Conservation (phyloP, 2,113 vertebrate species). For the Semicossyphus pulcher region DNA sequence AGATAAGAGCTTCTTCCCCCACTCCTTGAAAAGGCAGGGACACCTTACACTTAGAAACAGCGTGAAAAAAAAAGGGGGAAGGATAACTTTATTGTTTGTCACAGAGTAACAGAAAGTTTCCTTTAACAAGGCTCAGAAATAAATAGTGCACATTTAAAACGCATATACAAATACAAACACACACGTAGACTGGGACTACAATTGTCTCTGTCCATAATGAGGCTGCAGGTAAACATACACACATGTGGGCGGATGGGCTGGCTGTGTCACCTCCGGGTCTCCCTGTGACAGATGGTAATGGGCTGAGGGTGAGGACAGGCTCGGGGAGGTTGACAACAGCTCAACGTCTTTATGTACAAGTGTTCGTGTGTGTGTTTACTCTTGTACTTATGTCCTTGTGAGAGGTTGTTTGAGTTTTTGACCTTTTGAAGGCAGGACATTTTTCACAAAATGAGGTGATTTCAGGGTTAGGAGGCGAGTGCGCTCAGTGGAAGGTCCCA, state of each 20-base stretch:
- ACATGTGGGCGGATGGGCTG: conserved; percentile 29
- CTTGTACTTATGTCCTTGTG: conserved; percentile 42
- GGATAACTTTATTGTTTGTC: background rate
- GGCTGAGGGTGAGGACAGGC: conserved; percentile 64
- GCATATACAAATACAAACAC: background rate
- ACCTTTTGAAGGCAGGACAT: conserved; percentile 24
- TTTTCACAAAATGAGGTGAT: conserved; percentile 11
- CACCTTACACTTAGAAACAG: no score
- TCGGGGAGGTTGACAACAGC: conserved; percentile 48
- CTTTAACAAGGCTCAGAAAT: background rate
- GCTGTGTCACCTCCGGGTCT: conserved; percentile 62
- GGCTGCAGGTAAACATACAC: conserved; percentile 44
- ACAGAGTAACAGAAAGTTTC: background rate
- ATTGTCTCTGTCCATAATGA: conserved; percentile 56
- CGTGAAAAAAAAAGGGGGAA: no score
- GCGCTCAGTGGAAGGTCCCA: background rate
- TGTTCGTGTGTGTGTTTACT: conserved; percentile 20
- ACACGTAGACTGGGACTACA: background rate
- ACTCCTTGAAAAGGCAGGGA: no score
- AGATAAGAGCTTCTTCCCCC: no score
- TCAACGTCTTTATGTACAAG: conserved; percentile 41
- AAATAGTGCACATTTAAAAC: background rate
- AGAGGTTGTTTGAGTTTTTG: conserved; percentile 16
- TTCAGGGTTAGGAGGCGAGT: conserved; percentile 12
- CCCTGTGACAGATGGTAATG: conserved; percentile 77